These are phyloP conservation scores for Actinia tenebrosa DNA, from an alignment of 64 coral and sea anemone genomes.

Conservation along the genomic window DNA sequence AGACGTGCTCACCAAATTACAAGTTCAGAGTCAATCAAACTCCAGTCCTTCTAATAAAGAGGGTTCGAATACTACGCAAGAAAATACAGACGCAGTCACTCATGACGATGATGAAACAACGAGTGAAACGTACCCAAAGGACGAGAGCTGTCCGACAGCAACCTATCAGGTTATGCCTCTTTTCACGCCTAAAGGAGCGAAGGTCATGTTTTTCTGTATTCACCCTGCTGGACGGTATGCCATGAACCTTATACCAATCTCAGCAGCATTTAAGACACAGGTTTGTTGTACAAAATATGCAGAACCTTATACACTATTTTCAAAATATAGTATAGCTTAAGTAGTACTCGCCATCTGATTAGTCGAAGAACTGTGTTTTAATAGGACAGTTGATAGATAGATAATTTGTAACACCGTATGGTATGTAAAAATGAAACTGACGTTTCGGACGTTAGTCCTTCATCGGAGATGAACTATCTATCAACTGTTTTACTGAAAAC, in stretches of 20 bases:
- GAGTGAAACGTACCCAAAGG: conserved; percentile 35
- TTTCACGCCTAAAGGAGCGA: conserved; percentile 41
- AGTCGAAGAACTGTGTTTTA: no score
- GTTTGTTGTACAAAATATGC: no score
- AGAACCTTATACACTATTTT: no score
- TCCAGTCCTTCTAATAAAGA: not conserved
- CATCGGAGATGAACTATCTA: no score
- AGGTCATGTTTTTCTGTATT: conserved; percentile 67
- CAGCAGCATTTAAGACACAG: conserved; percentile 56
- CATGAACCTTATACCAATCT: conserved; percentile 66
- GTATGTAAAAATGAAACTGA: no score
- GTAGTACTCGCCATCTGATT: no score
- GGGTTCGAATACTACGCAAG: not conserved
- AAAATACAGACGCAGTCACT: not conserved
- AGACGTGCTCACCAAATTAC: conserved; percentile 37
- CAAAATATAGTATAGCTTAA: no score
- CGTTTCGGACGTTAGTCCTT: no score
- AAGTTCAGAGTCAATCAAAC: not conserved
- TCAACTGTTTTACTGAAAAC: no score
- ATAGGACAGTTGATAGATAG: no score
- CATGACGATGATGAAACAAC: not conserved
- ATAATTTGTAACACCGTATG: no score
- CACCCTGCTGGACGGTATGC: conserved; percentile 68
- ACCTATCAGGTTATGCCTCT: conserved; percentile 66
- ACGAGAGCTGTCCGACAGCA: conserved; percentile 38